phyloP scores from a whole-genome alignment of 2,113 vertebrate genomes.

The Mystacornis crossleyi region DNA sequence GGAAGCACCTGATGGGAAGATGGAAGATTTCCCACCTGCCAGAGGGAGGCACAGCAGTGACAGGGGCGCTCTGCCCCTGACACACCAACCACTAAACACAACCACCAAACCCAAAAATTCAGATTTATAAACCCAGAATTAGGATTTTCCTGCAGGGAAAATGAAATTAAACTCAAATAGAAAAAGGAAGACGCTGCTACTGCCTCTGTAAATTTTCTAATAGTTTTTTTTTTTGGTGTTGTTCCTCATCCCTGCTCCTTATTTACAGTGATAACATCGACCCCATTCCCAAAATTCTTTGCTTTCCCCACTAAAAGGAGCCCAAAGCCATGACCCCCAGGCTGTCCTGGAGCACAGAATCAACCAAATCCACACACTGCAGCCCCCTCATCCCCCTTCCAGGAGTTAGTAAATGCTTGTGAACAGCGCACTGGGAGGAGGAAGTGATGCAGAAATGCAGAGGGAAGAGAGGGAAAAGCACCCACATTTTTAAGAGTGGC shows the following conservation, averaged over 20 bases:
- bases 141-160: background rate
- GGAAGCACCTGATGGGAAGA: background rate
- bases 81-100: background rate
- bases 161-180: background rate
- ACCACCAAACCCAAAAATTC: background rate
- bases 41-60: background rate
- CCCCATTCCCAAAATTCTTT: background rate
- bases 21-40: background rate
- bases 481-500: background rate
- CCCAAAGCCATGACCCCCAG: background rate
- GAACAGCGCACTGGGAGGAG: constrained; percentile 32
- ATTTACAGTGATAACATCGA: background rate
- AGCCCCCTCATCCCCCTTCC: background rate
- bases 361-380: background rate
- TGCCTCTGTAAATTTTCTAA: background rate
- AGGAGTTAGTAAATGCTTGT: constrained; percentile 43
- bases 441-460: constrained; percentile 53
- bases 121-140: background rate
- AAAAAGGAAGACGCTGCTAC: background rate
- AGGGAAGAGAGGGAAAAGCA: constrained; percentile 16
- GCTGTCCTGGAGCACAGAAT: background rate
- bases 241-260: background rate
- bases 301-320: background rate
- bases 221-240: background rate
- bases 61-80: background rate